Evolutionary conservation across 2,888 invertebrate genomes (phyloP), one percentile per base, ranked within the genome.

Genomic region (Rotaria sp.): DNA sequence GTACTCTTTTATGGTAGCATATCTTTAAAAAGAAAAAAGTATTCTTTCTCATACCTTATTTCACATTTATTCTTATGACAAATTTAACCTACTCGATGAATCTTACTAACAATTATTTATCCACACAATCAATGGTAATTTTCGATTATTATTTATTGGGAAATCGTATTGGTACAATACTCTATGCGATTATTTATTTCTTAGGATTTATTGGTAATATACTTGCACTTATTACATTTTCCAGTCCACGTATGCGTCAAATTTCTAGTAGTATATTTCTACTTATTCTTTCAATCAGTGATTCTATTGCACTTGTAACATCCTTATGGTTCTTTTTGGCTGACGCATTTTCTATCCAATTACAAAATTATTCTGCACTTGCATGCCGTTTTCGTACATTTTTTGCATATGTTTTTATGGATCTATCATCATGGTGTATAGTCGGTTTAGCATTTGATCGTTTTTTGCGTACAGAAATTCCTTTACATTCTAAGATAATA

Each of bases 301-400:
- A 80, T n/a, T 24, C 75, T 8, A 0, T 80, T 26, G 75, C 75
- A 26, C 45, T 80, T 41, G 45, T 80, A n/a, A 45, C 75, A 24
- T 41, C 75, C 7, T 30, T 80, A 80, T 80, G 75, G 75, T 80
- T 41, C n/a, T 45, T 80, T 26, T 45, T 80, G 45, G 24, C 45
- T 1, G 75, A 80, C 26, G 75, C 45, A 10, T 80, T 80, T 45
- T 45, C 38, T 26, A 80, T 80, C 45, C 41, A 41, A 80, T 80
- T 80, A 41, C 45, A 38, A 80, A 80, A 38, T 80, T 80, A 80
- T 80, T 80, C 75, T 1, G 75, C 75, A 80, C 45, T 80, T 41
- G 75, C 41, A 41, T 80, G 75, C 26, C 38, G 75, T 41, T 80
- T 80, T 45, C 75, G 75, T 13, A 38, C 38, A 24, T 80, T 80